Base-by-base conservation (phyloP, 2,797 vertebrate genomes). In the Melanotaenia boesemani region DNA sequence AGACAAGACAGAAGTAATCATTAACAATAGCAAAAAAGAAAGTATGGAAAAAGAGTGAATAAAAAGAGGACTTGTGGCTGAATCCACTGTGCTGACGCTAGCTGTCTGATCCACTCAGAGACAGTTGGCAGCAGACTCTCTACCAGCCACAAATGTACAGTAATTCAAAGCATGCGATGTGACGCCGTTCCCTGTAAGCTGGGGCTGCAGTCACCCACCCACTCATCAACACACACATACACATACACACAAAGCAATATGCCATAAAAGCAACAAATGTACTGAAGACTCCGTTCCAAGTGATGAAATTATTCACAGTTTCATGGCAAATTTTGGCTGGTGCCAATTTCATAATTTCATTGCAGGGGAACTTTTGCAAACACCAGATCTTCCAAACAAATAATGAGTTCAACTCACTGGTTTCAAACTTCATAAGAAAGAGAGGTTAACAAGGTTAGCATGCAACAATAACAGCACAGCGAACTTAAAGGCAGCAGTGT, bases 121-220 rank as follows among this genome's bases (percentile, higher is more conserved):
- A 90, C 94, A 92, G 93, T 92, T 94, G 92, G 92, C 88, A 91
- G 87, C 88, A 79, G 88, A 82, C 89, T 82, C 81, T 87, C 84
- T 82, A 73, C 88, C 91, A 88, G 86, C 89, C 88, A 24, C 91
- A 91, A 93, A 93, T 90, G 93, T 90, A 92, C 86, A 93, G 90
- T 94, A 93, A 95, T 95, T 93, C 87, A 93, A 95, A 93, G 93
- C 92, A 94, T 94, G 93, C 92, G 82, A 92, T 77, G 78, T 81
- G 80, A 88, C 85, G 89, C 88, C 89, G 80, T 76, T 77, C 81
- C 80, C 78, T 66, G 74, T 7, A 48, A 84, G 89, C 83, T 72
- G 65, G 82, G 80, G 81, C 90, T 81, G 75, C 82, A 90, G 82
- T 73, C 74, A 73, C 69, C 62, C 84, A 59, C 74, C 48, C 81